Percentiles rank a stretch among this genome's conserved stretches.
Evolutionary conservation across 2,113 vertebrate genomes (phyloP).

Genomic region (Chrysemys picta): DNA sequence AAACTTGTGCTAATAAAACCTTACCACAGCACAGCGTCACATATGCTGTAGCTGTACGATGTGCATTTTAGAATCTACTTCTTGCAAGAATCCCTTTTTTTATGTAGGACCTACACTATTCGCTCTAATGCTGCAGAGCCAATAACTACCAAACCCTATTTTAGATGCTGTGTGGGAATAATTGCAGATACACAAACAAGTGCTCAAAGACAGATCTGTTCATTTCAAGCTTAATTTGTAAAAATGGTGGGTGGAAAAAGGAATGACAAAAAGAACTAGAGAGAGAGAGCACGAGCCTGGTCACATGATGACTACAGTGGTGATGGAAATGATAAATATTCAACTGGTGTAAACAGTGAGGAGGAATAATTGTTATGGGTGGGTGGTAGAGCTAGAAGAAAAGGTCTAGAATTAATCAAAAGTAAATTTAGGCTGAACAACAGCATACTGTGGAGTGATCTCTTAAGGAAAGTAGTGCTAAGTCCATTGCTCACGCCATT

Average conservation of each 20-base stretch:
- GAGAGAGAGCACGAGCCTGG: not conserved
- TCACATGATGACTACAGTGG: not conserved
- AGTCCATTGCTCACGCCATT: not conserved
- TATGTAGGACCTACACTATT: not conserved
- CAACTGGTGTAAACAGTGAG: not conserved
- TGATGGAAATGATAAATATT: not conserved
- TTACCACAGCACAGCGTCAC: not conserved
- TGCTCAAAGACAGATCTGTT: not conserved
- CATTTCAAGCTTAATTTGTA: not conserved
- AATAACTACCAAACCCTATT: not conserved
- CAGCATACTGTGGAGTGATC: not conserved
- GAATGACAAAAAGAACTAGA: not conserved
- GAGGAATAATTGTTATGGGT: not conserved
- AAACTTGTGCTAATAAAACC: not conserved
- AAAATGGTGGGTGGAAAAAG: not conserved
- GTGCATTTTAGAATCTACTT: not conserved
- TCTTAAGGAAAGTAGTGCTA: not conserved
- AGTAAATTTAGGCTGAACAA: not conserved
- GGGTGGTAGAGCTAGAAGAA: not conserved
- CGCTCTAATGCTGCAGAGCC: not conserved
- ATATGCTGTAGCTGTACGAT: not conserved
- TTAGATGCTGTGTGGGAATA: not conserved
- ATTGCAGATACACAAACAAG: not conserved
- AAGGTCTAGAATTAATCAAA: not conserved
- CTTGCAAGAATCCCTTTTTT: not conserved